A percentile compares a stretch with the other conserved stretches of the same genome.
phyloP scores from a whole-genome alignment of 2,113 vertebrate genomes.

The Megatriorchis doriae region DNA sequence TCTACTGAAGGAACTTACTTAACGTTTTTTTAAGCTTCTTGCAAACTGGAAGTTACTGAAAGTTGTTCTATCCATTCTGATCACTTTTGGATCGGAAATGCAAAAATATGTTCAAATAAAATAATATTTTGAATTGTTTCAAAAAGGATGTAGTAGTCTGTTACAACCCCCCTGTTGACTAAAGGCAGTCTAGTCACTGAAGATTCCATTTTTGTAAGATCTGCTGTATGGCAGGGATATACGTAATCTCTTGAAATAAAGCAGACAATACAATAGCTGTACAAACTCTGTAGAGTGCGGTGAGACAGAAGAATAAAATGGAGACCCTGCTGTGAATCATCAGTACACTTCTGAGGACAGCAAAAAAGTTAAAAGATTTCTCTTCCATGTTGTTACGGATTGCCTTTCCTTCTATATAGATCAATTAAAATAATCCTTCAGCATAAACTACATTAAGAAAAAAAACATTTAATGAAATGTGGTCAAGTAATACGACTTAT shows the following conservation, averaged over 20 bases:
- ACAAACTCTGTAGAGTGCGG: neutral
- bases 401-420: neutral
- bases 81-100: neutral
- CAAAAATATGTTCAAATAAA: neutral
- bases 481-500: neutral
- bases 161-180: neutral
- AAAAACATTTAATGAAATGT: neutral
- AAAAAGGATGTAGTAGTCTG: neutral
- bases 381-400: neutral
- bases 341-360: neutral
- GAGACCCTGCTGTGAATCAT: neutral
- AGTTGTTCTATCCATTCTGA: neutral
- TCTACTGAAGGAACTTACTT: neutral
- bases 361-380: neutral
- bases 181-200: neutral
- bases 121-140: neutral
- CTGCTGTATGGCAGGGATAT: neutral
- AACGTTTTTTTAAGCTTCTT: neutral
- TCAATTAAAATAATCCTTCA: neutral
- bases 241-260: neutral
- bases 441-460: neutral
- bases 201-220: neutral
- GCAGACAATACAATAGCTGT: neutral
- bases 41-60: neutral
- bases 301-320: neutral